A percentile compares a stretch with the other conserved stretches of the same genome.
phyloP scores from a whole-genome alignment of 1,140 invertebrate genomes.

The Drosophila mauritiana region DNA sequence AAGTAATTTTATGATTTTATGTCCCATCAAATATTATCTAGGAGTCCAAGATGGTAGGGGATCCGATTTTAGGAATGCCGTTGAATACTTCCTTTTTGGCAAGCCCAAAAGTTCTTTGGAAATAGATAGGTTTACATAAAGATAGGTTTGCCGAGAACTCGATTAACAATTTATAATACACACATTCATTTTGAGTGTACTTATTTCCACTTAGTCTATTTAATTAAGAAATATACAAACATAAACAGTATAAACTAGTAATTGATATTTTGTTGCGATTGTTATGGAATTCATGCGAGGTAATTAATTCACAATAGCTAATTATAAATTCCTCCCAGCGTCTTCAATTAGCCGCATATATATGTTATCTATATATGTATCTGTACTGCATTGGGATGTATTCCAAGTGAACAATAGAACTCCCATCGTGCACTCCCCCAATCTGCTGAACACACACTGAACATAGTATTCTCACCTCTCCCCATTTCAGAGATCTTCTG shows the following conservation, averaged over 20 bases:
- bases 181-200: too few species aligned
- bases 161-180: too few species aligned
- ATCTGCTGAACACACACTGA: too few species aligned
- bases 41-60: conserved; percentile 16
- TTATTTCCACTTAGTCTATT: too few species aligned
- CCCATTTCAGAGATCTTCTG: conserved; percentile 12
- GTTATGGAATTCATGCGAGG: background rate
- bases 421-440: conserved; percentile 9
- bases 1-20: conserved; percentile 54
- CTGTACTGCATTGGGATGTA: background rate
- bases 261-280: background rate
- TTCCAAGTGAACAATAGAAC: conserved; percentile 23
- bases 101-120: conserved; percentile 27
- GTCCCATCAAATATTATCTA: conserved; percentile 74
- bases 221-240: too few species aligned
- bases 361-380: background rate
- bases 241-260: background rate
- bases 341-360: conserved; percentile 28
- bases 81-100: conserved; percentile 30
- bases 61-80: conserved; percentile 3
- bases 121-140: background rate
- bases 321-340: conserved; percentile 31
- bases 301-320: conserved; percentile 19
- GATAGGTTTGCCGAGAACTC: background rate
- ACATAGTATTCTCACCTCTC: conserved; percentile 12